These are phyloP conservation scores for Tokudaia tokunoshimensis DNA, from an alignment of 2,797 vertebrate species.

Conservation along the genomic window DNA sequence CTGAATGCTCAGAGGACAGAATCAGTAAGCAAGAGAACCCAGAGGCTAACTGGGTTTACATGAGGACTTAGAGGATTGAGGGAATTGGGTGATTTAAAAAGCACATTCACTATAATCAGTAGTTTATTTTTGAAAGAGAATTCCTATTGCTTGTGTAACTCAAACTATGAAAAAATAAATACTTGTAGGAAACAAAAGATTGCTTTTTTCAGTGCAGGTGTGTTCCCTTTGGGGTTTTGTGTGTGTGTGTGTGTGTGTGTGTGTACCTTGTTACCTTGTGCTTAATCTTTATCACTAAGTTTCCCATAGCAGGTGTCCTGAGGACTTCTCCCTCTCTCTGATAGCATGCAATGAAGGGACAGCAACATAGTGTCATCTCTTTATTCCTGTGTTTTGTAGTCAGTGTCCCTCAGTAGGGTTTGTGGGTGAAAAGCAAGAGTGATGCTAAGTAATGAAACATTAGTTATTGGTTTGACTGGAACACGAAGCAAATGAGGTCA, in stretches of 20 bases:
- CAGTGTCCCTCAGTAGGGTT: neutral
- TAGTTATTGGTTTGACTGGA: neutral
- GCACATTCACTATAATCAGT: neutral
- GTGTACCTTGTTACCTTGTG: neutral
- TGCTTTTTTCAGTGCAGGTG: neutral
- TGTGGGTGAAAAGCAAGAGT: conserved; percentile 32
- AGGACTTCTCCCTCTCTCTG: neutral
- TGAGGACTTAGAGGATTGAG: neutral
- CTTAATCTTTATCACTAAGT: neutral
- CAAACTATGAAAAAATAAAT: conserved; percentile 24
- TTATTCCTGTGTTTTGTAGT: neutral
- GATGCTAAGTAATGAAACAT: neutral
- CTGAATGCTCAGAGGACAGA: neutral
- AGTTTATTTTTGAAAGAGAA: conserved; percentile 8
- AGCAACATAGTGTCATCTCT: neutral
- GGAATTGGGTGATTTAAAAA: neutral
- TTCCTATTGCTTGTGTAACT: neutral
- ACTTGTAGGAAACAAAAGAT: neutral
- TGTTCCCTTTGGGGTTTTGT: neutral
- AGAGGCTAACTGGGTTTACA: neutral
- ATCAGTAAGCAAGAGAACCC: neutral
- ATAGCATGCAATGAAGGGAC: neutral
- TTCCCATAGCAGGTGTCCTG: neutral
- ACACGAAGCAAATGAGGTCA: neutral
- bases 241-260: neutral